phyloP scores from a whole-genome alignment of 2,113 vertebrate genomes.

The Hypanus sabinus region DNA sequence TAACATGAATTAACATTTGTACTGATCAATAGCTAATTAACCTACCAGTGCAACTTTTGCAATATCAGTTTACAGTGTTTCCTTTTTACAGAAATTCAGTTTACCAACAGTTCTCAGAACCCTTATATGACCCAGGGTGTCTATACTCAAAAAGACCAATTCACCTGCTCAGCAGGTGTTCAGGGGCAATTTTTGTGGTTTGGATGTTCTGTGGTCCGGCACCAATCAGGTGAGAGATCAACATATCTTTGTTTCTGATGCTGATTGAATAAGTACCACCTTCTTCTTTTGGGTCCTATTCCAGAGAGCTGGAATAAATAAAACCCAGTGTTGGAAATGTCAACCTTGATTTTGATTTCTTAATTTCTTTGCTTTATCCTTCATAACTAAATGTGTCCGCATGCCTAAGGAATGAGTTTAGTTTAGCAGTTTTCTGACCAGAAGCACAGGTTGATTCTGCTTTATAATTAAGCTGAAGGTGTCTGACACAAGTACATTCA shows the following conservation, averaged over 20 bases:
- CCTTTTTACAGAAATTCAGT: no score
- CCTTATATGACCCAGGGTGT: no score
- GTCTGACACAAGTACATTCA: not conserved
- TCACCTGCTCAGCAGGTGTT: no score
- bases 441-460: not conserved
- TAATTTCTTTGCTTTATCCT: not conserved
- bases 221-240: no score
- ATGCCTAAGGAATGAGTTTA: not conserved
- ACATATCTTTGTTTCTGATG: not conserved
- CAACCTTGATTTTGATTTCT: not conserved
- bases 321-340: not conserved
- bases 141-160: no score
- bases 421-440: not conserved
- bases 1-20: no score
- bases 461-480: not conserved
- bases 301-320: not conserved
- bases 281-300: not conserved
- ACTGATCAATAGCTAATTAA: no score
- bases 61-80: no score
- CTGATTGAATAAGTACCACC: not conserved
- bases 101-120: no score
- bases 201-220: no score
- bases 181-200: no score
- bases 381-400: not conserved
- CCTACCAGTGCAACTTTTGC: no score